Evolutionary conservation across 2,797 vertebrate genomes (phyloP).

Genomic region (Tiaroga cobitis): DNA sequence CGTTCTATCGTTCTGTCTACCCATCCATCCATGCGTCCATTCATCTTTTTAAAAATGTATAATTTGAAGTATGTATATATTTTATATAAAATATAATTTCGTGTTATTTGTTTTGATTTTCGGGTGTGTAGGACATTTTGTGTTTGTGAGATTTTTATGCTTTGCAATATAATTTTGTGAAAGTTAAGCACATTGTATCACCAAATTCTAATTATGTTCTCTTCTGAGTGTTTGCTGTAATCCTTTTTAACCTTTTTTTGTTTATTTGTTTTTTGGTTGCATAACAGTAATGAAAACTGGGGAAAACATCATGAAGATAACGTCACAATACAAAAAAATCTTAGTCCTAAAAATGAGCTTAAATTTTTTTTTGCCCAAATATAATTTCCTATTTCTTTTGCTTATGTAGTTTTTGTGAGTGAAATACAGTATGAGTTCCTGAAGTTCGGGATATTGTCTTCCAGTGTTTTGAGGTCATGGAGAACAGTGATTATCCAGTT

Average conservation of each 20-base stretch:
- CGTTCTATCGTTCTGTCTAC: too few species aligned
- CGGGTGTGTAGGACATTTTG: neutral
- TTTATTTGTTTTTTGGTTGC: neutral
- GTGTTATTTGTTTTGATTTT: neutral
- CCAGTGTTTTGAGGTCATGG: neutral
- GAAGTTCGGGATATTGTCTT: neutral
- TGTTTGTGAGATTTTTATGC: neutral
- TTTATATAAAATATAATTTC: neutral
- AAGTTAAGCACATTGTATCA: neutral
- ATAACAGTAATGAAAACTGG: neutral
- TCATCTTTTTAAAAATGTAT: neutral
- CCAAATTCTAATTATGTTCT: neutral
- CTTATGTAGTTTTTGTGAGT: neutral
- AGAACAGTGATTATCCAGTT: slow-evolving; percentile 13
- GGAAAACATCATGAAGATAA: neutral
- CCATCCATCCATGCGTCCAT: too few species aligned
- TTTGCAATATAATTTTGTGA: neutral
- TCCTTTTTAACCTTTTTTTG: neutral
- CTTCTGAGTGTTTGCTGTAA: neutral
- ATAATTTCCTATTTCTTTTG: neutral
- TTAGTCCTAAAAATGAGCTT: neutral
- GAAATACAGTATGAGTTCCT: neutral
- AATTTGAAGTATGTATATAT: neutral
- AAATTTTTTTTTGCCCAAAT: too few species aligned
- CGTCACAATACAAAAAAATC: neutral